phyloP scores from a whole-genome alignment of 2,113 vertebrate species.

The Poicephalus meyeri region DNA sequence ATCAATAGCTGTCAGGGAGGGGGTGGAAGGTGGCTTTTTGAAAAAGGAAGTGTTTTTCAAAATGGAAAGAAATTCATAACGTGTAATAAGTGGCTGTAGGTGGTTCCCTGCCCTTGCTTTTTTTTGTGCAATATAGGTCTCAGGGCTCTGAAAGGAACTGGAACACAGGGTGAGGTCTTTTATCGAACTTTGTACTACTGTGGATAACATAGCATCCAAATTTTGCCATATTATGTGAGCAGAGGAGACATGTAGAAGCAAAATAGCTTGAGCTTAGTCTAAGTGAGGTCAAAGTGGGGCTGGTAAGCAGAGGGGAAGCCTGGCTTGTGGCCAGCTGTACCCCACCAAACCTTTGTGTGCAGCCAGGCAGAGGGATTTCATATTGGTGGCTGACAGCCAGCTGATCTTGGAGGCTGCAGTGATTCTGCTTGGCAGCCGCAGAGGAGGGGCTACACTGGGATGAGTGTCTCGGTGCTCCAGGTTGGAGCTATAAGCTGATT shows the following conservation, averaged over 20 bases:
- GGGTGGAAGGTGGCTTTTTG: constrained; percentile 12
- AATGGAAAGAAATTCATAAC: constrained; percentile 33
- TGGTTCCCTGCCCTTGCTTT: constrained; percentile 51
- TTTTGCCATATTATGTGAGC: neutral
- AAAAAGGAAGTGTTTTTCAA: constrained; percentile 28
- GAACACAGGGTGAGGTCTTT: constrained; percentile 46
- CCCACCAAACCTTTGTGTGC: neutral
- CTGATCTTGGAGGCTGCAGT: neutral
- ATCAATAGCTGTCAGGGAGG: constrained; percentile 35
- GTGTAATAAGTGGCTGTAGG: constrained; percentile 31
- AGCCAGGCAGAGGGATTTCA: neutral
- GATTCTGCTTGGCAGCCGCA: neutral
- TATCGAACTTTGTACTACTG: neutral
- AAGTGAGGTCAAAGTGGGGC: neutral
- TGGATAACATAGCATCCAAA: neutral
- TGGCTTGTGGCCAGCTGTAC: neutral
- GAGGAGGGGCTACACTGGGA: neutral
- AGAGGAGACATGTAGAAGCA: neutral
- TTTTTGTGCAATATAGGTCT: constrained; percentile 26
- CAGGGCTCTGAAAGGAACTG: constrained; percentile 47
- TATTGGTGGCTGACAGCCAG: neutral
- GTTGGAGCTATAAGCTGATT: neutral
- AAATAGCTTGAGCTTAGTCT: neutral
- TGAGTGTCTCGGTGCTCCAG: neutral
- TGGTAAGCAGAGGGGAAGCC: neutral